These are phyloP conservation scores for Vicugna pacos DNA, from an alignment of 2,113 vertebrate genomes.

Conservation along the genomic window DNA sequence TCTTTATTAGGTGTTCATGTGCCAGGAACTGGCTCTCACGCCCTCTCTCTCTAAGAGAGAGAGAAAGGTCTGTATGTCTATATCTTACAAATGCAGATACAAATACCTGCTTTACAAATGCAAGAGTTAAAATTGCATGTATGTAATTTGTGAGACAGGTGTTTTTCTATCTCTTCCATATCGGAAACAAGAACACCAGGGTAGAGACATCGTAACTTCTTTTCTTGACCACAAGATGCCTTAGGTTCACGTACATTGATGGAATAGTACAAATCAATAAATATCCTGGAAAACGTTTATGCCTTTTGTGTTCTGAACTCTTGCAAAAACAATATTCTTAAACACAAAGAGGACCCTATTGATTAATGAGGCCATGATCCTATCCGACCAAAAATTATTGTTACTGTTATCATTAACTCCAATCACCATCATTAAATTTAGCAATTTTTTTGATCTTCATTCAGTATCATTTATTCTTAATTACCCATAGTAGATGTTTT, in stretches of 20 bases:
- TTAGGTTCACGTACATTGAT: neutral
- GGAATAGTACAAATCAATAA: neutral
- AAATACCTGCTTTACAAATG: neutral
- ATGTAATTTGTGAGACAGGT: neutral
- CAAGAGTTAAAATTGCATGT: neutral
- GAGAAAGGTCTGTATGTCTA: neutral
- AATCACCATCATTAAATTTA: neutral
- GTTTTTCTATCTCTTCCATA: neutral
- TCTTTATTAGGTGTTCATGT: neutral
- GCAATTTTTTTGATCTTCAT: neutral
- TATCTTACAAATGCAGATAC: neutral
- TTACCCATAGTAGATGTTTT: no score
- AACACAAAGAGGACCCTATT: neutral
- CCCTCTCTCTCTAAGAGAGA: neutral
- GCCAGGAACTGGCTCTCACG: accelerated
- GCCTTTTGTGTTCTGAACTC: neutral
- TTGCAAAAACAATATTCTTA: neutral
- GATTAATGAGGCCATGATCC: neutral
- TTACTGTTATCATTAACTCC: neutral
- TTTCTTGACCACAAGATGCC: neutral
- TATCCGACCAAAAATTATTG: neutral
- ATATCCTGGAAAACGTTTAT: no score
- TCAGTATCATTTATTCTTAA: no score
- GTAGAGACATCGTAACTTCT: neutral
- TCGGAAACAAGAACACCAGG: neutral